A percentile compares a stretch with the other conserved stretches of the same genome.
These are phyloP conservation scores for Saccostrea cuccullata DNA, from an alignment of 1,140 invertebrate species.

Conservation along the genomic window DNA sequence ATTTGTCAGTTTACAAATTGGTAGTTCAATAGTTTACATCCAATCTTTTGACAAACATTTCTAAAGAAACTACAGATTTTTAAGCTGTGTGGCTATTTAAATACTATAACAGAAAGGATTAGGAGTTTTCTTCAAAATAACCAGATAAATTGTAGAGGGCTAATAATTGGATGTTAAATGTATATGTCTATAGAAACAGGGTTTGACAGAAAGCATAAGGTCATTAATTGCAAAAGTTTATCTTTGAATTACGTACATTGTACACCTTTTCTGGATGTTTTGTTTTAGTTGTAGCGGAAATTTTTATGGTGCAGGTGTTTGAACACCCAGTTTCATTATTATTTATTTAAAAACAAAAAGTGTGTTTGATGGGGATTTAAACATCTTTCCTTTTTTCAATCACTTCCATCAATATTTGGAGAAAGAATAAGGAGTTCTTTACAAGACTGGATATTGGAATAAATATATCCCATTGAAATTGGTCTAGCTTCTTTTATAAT, in stretches of 20 bases:
- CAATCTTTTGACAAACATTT: slow-evolving; percentile 15
- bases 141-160: background rate
- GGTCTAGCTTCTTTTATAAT: slow-evolving; percentile 19
- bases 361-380: background rate
- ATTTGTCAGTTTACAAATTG: slow-evolving; percentile 21
- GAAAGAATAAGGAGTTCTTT: background rate
- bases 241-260: background rate
- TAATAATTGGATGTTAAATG: background rate
- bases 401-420: slow-evolving; percentile 17
- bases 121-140: slow-evolving; percentile 5
- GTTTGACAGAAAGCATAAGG: background rate
- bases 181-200: background rate
- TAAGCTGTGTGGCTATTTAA: slow-evolving; percentile 1
- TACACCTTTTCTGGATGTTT: too few relatives aligned
- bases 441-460: background rate
- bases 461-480: background rate
- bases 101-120: background rate
- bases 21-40: slow-evolving; percentile 28
- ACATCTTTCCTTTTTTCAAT: background rate
- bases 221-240: background rate
- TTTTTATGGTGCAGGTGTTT: background rate
- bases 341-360: background rate
- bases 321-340: background rate
- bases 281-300: background rate
- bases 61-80: background rate